Conservation (phyloP, 2,113 vertebrate species). For the Rostratula benghalensis region DNA sequence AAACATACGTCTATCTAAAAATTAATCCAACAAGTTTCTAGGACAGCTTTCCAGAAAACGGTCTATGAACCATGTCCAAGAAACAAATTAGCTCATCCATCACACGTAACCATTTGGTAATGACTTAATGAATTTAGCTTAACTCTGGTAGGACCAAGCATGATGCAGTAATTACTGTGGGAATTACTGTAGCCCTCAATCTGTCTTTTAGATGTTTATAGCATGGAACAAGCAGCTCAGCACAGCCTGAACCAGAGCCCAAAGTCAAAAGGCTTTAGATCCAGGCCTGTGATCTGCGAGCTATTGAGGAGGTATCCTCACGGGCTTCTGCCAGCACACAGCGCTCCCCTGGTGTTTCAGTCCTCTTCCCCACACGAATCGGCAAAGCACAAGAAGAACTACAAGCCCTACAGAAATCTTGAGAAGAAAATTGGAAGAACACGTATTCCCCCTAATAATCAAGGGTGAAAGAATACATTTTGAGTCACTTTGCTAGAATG, state of each 20-base stretch:
- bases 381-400: neutral
- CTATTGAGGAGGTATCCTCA: neutral
- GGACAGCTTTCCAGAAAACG: slow-evolving; percentile 29
- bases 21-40: slow-evolving; percentile 16
- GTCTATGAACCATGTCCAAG: slow-evolving; percentile 5
- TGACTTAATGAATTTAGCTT: slow-evolving; percentile 38
- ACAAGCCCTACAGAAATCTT: neutral
- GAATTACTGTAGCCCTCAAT: neutral
- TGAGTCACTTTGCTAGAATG: neutral
- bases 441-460: neutral
- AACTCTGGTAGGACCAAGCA: neutral
- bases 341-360: neutral
- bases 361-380: neutral
- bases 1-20: neutral
- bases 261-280: neutral
- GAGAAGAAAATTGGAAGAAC: neutral
- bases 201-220: slow-evolving; percentile 20
- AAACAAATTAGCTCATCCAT: slow-evolving; percentile 2
- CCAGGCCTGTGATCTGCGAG: neutral
- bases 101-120: neutral
- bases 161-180: slow-evolving; percentile 8
- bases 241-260: neutral
- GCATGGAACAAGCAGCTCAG: slow-evolving; percentile 9
- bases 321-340: neutral
- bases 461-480: neutral